These are phyloP conservation scores for Troides aeacus DNA, from an alignment of 2,888 invertebrate species.

Conservation along the genomic window DNA sequence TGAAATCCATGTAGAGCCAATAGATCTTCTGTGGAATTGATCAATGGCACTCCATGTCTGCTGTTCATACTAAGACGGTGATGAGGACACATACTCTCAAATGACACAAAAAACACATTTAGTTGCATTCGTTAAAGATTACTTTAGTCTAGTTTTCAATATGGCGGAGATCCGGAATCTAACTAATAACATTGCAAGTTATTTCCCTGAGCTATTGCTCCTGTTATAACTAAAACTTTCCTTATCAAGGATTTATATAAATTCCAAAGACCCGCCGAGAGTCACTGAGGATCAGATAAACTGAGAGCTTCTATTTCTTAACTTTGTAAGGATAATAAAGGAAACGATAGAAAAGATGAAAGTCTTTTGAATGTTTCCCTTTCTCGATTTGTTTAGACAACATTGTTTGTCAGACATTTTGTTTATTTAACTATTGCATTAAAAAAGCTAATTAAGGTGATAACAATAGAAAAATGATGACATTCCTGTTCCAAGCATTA, in stretches of 20 bases:
- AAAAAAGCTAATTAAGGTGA: not conserved
- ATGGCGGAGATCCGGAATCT: not conserved
- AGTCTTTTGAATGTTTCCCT: not conserved
- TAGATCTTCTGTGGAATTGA: too few species aligned
- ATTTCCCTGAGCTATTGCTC: not conserved
- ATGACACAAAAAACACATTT: not conserved
- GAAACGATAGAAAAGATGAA: not conserved
- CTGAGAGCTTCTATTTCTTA: not conserved
- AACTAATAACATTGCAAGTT: not conserved
- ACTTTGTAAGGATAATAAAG: constrained; percentile 13
- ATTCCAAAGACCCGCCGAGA: not conserved
- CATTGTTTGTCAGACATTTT: not conserved
- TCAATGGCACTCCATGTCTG: too few species aligned
- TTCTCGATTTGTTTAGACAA: constrained; percentile 1
- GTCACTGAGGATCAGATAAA: not conserved
- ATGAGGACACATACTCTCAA: too few species aligned
- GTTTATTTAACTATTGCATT: not conserved
- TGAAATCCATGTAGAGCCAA: too few species aligned
- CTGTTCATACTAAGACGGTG: too few species aligned
- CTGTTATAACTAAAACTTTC: not conserved
- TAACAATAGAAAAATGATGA: too few species aligned
- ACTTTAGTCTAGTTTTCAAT: not conserved
- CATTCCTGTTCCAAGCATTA: too few species aligned
- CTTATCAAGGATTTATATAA: not conserved
- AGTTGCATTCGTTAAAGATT: not conserved